Conservation (phyloP, 2,888 invertebrate genomes). For the Pollenia labialis region DNA sequence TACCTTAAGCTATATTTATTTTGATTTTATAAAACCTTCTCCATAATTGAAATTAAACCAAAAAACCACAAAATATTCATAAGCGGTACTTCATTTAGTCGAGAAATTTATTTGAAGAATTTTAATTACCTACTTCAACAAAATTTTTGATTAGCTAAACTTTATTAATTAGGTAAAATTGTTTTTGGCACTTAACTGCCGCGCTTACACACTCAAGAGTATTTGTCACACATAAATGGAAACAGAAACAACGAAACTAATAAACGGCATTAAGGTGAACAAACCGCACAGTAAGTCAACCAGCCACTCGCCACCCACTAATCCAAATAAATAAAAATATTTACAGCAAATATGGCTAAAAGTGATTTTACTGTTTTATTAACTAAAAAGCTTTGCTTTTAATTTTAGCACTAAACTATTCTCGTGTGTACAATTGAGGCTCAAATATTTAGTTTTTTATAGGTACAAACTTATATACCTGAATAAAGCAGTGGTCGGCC, state of each 20-base stretch:
- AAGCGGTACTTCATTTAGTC: not conserved
- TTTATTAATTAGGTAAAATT: slow-evolving; percentile 65
- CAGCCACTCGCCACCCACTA: slow-evolving; percentile 35
- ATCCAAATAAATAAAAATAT: slow-evolving; percentile 48
- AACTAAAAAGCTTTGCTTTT: slow-evolving; percentile 33
- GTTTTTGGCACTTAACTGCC: slow-evolving; percentile 34
- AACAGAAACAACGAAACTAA: not conserved
- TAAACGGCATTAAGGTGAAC: slow-evolving; percentile 1
- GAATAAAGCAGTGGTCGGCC: too few species aligned
- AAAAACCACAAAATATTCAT: not conserved
- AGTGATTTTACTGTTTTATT: slow-evolving; percentile 56
- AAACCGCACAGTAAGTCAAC: slow-evolving; percentile 29
- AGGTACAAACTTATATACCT: too few species aligned
- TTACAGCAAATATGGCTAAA: slow-evolving; percentile 48
- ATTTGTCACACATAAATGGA: not conserved
- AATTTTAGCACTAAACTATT: slow-evolving; percentile 28
- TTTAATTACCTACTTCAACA: slow-evolving; percentile 29
- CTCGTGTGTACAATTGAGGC: not conserved
- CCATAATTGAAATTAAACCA: too few species aligned
- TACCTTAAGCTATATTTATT: too few species aligned
- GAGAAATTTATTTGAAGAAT: slow-evolving; percentile 36
- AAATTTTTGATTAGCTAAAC: slow-evolving; percentile 43
- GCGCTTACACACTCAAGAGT: slow-evolving; percentile 17
- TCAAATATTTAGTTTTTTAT: not conserved
- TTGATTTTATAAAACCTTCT: too few species aligned